phyloP scores from a whole-genome alignment of 1,140 invertebrate species.

The Leptopilina clavipes region DNA sequence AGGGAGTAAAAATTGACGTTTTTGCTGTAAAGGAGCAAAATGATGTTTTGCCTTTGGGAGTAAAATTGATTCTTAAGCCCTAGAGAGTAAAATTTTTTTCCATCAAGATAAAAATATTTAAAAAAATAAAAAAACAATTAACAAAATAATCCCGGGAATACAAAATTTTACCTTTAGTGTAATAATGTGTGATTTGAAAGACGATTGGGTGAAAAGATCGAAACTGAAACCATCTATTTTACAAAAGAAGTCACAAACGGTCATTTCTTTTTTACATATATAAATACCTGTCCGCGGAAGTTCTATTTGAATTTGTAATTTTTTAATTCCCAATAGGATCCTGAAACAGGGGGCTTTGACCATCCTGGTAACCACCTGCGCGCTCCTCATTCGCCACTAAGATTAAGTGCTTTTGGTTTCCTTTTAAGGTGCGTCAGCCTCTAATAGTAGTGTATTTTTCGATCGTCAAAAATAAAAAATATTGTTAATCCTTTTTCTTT shows the following conservation, averaged over 20 bases:
- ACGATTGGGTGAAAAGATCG: background rate
- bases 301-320: slow-evolving; percentile 59
- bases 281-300: background rate
- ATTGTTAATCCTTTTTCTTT: background rate
- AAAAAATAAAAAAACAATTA: too few species aligned
- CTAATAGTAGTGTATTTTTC: slow-evolving; percentile 9
- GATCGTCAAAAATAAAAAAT: background rate
- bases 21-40: too few species aligned
- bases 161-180: too few species aligned
- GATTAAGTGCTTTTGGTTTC: slow-evolving; percentile 58
- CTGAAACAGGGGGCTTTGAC: slow-evolving; percentile 58
- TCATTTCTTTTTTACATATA: background rate
- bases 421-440: slow-evolving; percentile 11
- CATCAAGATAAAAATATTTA: too few species aligned
- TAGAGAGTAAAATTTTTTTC: too few species aligned
- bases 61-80: too few species aligned
- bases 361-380: slow-evolving; percentile 59
- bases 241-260: background rate
- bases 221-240: background rate
- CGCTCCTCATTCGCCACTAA: slow-evolving; percentile 53
- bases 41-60: too few species aligned
- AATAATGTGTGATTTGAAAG: too few species aligned
- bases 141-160: too few species aligned
- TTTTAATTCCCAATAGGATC: slow-evolving; percentile 56
- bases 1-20: too few species aligned